These are phyloP conservation scores for Gonatopus flavifemur DNA, from an alignment of 1,140 invertebrate species.

Conservation along the genomic window DNA sequence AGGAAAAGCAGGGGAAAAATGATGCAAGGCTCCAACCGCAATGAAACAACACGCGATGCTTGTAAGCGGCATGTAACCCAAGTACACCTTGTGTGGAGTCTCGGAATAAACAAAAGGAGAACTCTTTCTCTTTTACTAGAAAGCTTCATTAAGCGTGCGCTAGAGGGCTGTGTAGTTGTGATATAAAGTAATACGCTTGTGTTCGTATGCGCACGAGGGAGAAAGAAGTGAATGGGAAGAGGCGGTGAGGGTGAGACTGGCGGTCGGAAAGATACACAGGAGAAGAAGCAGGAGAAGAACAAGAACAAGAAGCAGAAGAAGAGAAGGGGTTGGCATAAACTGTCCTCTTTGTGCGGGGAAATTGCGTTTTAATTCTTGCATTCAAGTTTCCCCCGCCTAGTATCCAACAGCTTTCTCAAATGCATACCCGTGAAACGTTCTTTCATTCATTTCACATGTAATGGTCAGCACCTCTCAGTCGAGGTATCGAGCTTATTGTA, in stretches of 20 bases:
- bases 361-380: conserved; percentile 60
- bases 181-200: neutral
- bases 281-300: no score
- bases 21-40: conserved; percentile 12
- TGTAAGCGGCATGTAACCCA: conserved; percentile 22
- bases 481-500: no score
- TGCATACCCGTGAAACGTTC: conserved; percentile 41
- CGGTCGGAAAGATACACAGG: no score
- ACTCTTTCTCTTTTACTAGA: conserved; percentile 39
- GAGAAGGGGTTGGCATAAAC: conserved; percentile 48
- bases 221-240: conserved; percentile 6
- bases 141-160: conserved; percentile 53
- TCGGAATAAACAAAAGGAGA: conserved; percentile 39
- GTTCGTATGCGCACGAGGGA: neutral
- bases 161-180: conserved; percentile 23
- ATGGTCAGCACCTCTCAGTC: conserved; percentile 35
- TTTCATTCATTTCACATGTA: conserved; percentile 55
- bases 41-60: conserved; percentile 19
- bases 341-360: conserved; percentile 56
- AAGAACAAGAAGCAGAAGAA: neutral
- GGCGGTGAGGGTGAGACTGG: conserved; percentile 2
- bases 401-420: conserved; percentile 30
- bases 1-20: conserved; percentile 1
- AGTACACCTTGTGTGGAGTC: no score
- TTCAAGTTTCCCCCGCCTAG: conserved; percentile 34